Conservation (phyloP, 2,888 invertebrate genomes). For the Linhomoeus sp. region DNA sequence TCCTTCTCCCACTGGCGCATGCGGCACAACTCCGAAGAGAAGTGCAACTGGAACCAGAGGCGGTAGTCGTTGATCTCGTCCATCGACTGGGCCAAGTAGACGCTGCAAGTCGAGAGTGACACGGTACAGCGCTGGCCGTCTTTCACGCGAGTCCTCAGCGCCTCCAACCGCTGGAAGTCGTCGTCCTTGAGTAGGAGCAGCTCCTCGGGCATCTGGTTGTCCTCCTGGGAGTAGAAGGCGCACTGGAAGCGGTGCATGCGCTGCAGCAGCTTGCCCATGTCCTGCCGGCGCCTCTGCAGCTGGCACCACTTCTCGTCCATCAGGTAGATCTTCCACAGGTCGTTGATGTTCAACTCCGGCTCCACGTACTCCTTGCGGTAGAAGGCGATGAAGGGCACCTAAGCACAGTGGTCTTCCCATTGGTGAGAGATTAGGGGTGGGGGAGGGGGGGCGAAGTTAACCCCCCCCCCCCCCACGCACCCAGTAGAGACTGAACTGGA, state of each 20-base stretch:
- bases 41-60: conserved; percentile 76
- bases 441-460: background rate
- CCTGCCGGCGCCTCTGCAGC: conserved; percentile 59
- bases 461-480: too few species aligned
- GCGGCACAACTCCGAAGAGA: conserved; percentile 43
- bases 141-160: background rate
- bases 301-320: conserved; percentile 89
- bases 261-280: conserved; percentile 56
- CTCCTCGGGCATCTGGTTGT: conserved; percentile 27
- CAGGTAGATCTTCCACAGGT: conserved; percentile 92
- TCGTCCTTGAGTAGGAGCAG: background rate
- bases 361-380: conserved; percentile 93
- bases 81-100: conserved; percentile 54
- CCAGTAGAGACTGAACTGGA: too few species aligned
- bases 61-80: conserved; percentile 84
- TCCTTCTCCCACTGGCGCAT: conserved; percentile 24
- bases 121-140: background rate
- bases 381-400: conserved; percentile 89
- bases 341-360: conserved; percentile 76
- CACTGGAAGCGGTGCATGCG: conserved; percentile 79
- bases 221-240: conserved; percentile 49
- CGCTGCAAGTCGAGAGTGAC: conserved; percentile 30
- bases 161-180: background rate
- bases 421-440: background rate
- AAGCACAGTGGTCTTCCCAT: too few species aligned